Evolutionary conservation across 2,113 vertebrate genomes (phyloP), one percentile per base, ranked within the genome.

Genomic region (Hemiprocne comata): DNA sequence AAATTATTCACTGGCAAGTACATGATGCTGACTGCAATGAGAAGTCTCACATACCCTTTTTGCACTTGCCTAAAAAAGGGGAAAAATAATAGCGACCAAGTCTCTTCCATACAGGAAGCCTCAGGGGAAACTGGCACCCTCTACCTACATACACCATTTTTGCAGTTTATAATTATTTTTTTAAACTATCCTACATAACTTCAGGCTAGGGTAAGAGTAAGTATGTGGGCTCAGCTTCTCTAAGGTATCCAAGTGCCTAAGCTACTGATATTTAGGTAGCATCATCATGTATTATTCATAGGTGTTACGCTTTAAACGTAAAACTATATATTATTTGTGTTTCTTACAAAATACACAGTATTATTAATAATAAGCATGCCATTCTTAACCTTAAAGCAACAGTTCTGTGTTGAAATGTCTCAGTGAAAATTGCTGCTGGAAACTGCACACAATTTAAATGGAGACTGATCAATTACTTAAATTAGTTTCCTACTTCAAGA

Each of bases 221-320:
- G 26, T 7, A 14, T 1, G 12, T 9, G 42, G 29, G 44, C 38
- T 75, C 19, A 61, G n/a, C 23, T 85, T 24, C 51, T 64, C 29
- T 0, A 0, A 91, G 34, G 29, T 16, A 85, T 1, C 24, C 0
- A 0, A 54, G 25, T 20, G 17, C 40, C 54, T 12, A 18, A 21
- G 14, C 40, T 8, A 40, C 9, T 17, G 10, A 31, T n/a, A 20
- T 11, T 51, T 34, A 25, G 17, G 36, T 21, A 62, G 21, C 46
- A 70, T 33, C 25, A 25, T 25, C 11, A 4, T 10, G 3, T 33
- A 55, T 46, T n/a, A 50, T 36, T 21, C 31, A 71, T 1, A 77
- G 12, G 25, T 70, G 23, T 40, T 71, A 28, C 7, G 21, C 17
- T 85, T 65, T 10, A 67, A 44, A 74, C 19, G 62, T 5, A 57